Conservation (phyloP, 2,113 vertebrate genomes). For the Halcyon malimbica region DNA sequence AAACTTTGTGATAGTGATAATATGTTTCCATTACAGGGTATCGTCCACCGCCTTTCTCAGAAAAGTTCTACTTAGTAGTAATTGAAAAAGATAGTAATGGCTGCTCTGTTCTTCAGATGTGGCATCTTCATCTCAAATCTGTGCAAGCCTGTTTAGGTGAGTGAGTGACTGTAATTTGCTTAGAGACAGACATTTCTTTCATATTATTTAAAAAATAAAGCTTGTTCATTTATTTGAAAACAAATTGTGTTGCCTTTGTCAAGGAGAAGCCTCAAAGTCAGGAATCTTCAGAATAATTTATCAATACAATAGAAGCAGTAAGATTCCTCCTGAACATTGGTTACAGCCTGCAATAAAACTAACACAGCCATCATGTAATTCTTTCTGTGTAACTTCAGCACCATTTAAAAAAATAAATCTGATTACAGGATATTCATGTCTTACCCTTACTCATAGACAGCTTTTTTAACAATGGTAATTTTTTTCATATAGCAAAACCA, state of each 20-base stretch:
- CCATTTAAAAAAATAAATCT: background rate
- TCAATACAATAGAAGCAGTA: background rate
- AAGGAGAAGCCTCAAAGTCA: background rate
- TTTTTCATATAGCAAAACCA: constrained; percentile 71
- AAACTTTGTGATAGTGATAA: background rate
- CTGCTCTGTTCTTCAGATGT: constrained; percentile 94
- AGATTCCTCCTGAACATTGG: background rate
- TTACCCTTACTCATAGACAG: background rate
- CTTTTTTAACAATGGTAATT: background rate
- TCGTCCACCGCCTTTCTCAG: constrained; percentile 92
- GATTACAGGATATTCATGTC: background rate
- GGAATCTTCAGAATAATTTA: background rate
- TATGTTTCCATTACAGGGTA: constrained; percentile 79
- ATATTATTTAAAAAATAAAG: background rate
- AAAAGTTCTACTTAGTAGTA: constrained; percentile 97
- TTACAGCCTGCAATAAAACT: background rate
- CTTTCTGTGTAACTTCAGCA: background rate
- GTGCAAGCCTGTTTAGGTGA: constrained; percentile 93
- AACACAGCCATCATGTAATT: background rate
- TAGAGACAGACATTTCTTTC: background rate
- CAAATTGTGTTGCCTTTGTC: background rate
- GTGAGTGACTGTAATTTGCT: constrained; percentile 41
- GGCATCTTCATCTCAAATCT: constrained; percentile 96
- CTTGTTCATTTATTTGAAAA: background rate
- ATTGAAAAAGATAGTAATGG: constrained; percentile 91